phyloP scores from a whole-genome alignment of 2,113 vertebrate species.

The Delphinus delphis region DNA sequence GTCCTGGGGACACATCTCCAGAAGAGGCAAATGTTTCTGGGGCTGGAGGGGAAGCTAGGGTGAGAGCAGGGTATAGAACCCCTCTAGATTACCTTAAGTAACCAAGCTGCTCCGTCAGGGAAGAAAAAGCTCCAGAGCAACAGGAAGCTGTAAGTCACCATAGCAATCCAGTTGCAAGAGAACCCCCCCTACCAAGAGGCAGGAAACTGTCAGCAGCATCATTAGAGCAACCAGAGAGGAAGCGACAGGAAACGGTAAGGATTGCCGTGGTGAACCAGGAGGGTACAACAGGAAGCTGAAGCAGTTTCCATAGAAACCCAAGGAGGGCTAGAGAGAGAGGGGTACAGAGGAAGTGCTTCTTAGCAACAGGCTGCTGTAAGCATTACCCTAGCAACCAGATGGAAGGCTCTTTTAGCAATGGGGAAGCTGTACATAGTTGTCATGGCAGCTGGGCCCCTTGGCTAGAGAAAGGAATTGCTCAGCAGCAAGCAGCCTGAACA shows the following conservation, averaged over 20 bases:
- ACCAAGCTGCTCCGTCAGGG: constrained; percentile 68
- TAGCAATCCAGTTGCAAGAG: constrained; percentile 74
- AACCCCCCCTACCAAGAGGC: constrained; percentile 75
- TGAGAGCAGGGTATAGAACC: constrained; percentile 67
- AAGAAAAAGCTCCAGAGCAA: constrained; percentile 75
- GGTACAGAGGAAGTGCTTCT: constrained; percentile 75
- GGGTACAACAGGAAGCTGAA: constrained; percentile 78
- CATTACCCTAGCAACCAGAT: constrained; percentile 71
- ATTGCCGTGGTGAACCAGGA: constrained; percentile 71
- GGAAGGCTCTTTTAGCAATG: constrained; percentile 69
- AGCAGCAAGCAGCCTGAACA: constrained; percentile 73
- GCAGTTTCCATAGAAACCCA: constrained; percentile 79
- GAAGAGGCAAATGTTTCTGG: constrained; percentile 79
- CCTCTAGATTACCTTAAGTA: constrained; percentile 68
- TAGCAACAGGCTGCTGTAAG: constrained; percentile 77
- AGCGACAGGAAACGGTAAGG: constrained; percentile 77
- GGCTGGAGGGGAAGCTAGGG: constrained; percentile 72
- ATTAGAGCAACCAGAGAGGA: constrained; percentile 77
- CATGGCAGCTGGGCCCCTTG: constrained; percentile 71
- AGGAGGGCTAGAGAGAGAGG: constrained; percentile 69
- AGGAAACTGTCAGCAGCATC: constrained; percentile 77
- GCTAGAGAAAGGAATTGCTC: constrained; percentile 72
- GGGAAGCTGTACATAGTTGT: constrained; percentile 73
- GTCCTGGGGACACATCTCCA: constrained; percentile 78
- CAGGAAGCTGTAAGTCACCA: constrained; percentile 75